Base-by-base conservation (phyloP, 2,888 invertebrate species). In the Drosophila histrio region DNA sequence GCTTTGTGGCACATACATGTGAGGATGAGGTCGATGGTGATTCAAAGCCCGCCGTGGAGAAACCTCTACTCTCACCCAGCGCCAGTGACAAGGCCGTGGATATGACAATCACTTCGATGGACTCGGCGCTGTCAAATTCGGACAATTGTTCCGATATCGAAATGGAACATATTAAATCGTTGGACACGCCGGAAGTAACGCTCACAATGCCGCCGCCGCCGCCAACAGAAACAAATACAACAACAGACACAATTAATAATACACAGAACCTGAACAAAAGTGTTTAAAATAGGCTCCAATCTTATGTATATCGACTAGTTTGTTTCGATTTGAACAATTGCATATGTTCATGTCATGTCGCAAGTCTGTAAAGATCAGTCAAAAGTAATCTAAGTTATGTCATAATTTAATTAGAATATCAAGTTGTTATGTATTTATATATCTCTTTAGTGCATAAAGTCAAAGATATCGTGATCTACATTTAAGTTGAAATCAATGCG, bases 1-100 rank as follows among this genome's bases (percentile, higher is more conserved):
- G 93, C 71, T 91, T 94, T 46, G 94, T 94, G 44, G 89, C 90
- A 26, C 92, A 83, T 47, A 49, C 76, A 30, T 80, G 87, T 15
- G 85, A 80, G 62, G 91, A 88, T 57, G 78, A 78, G 34, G 68
- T 83, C 49, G 64, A 68, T 30, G 75, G 79, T 49, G 62, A 71
- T 22, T 63, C 69, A 15, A 84, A 82, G 57, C 77, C 82, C 15
- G 75, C 81, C 1, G 72, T 72, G 24, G 88, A 83, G 69, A 88
- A 81, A 66, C 88, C 90, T 2, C 60, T 90, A 9, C 62, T 89
- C 38, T 39, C 78, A 8, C 44, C 58, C 1, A 72, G 71, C 21
- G 78, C 75, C 58, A 91, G 90, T 68, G 91, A 92, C 63, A 92
- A 91, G 67, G 88, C 90, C 41, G 91, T 91, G 1, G 87, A 92